Conservation (phyloP, 2,113 vertebrate genomes). For the Sigmodon hispidus region DNA sequence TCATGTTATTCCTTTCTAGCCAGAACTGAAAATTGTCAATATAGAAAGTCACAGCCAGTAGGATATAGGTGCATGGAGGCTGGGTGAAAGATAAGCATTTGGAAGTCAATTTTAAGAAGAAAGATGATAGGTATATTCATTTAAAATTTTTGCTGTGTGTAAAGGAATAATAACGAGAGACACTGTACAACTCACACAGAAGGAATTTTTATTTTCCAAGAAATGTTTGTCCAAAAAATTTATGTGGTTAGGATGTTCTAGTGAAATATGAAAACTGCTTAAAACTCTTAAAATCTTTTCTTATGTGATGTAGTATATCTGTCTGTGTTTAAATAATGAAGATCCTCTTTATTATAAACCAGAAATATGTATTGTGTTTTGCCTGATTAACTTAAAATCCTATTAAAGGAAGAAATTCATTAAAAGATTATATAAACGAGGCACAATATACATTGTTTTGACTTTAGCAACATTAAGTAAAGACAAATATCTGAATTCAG, state of each 20-base stretch:
- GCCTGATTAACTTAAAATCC: constrained; percentile 77
- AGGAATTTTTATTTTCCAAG: constrained; percentile 79
- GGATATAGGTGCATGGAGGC: constrained; percentile 91
- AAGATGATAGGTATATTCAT: constrained; percentile 74
- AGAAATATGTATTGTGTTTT: constrained; percentile 81
- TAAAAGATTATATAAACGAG: constrained; percentile 71
- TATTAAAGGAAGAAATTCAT: constrained; percentile 72
- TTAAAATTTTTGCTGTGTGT: constrained; percentile 76
- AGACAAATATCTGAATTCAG: constrained; percentile 71
- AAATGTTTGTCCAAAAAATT: constrained; percentile 83
- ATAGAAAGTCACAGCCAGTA: constrained; percentile 93
- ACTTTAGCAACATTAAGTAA: constrained; percentile 72
- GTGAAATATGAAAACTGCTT: constrained; percentile 79
- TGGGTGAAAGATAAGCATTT: constrained; percentile 93
- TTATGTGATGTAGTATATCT: constrained; percentile 79
- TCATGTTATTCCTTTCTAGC: constrained; percentile 87
- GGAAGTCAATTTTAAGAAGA: constrained; percentile 92
- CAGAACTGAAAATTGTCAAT: constrained; percentile 93
- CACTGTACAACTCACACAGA: constrained; percentile 75
- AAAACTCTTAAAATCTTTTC: constrained; percentile 78
- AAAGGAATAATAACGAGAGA: constrained; percentile 77
- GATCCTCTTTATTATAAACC: constrained; percentile 82
- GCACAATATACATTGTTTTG: constrained; percentile 74
- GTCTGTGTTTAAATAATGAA: constrained; percentile 83
- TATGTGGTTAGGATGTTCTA: constrained; percentile 76